Base-by-base conservation (phyloP, 2,888 invertebrate species). In the Malacosoma neustria region DNA sequence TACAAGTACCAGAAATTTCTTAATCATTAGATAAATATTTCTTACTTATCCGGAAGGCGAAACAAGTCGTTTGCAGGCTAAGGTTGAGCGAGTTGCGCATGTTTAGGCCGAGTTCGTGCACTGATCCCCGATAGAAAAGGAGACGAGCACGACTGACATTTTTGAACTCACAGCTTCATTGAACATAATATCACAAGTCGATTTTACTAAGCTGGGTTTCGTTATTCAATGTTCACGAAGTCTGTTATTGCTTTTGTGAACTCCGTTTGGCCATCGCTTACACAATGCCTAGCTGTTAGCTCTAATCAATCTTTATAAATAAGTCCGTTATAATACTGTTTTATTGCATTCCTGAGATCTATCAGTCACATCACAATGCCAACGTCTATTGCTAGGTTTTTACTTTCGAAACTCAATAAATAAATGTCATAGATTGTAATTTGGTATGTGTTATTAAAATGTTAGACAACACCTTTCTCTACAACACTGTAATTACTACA, bases 361-460 rank as follows among this genome's bases (percentile, higher is more conserved):
- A 4, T 34, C 22, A 11, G 44, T 46, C 73, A 70, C 60, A 57
- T 59, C 58, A 54, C 41, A 39, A 45, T 46, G 52, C 51, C 54
- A 57, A 56, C 55, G 58, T 62, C 70, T 73, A 70, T 72, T 67
- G 60, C 63, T 46, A 50, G 54, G 54, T 66, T 61, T n/a, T 65
- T 67, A 72, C 73, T 76, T 77, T 77, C 74, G 54, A 71, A 72
- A 59, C 58, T 53, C 54, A 57, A 73, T 72, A 70, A 61, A 66
- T 72, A 70, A 74, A 75, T 73, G 73, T 74, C 74, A 72, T 69
- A 70, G 65, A 71, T 67, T 65, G 71, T 68, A 67, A 75, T 72
- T 69, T 73, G 57, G 61, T 52, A 57, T 61, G 60, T 64, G 66
- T 66, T 69, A 69, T 74, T 74, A 72, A 61, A 57, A 66, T 62